Evolutionary conservation across 2,888 invertebrate genomes (phyloP).

Genomic region (Lissocephala sabroskyi): DNA sequence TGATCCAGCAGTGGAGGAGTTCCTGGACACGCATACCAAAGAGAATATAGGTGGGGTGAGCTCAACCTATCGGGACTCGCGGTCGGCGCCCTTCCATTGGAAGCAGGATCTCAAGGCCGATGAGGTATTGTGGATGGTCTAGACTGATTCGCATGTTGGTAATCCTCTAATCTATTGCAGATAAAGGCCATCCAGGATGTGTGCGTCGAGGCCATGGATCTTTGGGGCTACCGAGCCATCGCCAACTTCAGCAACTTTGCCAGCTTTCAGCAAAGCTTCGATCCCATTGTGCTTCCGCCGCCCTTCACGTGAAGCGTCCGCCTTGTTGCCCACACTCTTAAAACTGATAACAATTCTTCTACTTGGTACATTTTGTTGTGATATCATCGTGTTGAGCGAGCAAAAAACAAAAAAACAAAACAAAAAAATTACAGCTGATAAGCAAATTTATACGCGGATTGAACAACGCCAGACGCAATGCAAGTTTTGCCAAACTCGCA

Average conservation of each 20-base stretch:
- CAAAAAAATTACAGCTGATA: conserved; percentile 1
- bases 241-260: conserved; percentile 75
- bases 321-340: conserved; percentile 7
- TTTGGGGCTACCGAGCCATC: conserved; percentile 87
- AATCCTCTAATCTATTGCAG: conserved; percentile 34
- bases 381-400: conserved; percentile 62
- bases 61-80: conserved; percentile 89
- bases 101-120: conserved; percentile 81
- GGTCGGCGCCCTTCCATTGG: conserved; percentile 90
- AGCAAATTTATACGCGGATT: not conserved
- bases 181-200: conserved; percentile 75
- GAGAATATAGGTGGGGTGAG: conserved; percentile 86
- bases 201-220: conserved; percentile 84
- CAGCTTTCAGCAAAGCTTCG: conserved; percentile 73
- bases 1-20: conserved; percentile 80
- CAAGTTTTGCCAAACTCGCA: conserved; percentile 48
- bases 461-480: conserved; percentile 8
- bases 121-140: no score
- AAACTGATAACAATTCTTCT: conserved; percentile 53
- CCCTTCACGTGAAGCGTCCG: conserved; percentile 70
- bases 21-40: conserved; percentile 87
- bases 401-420: conserved; percentile 34
- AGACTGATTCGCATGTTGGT: not conserved
- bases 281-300: conserved; percentile 74
- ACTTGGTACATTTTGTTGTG: conserved; percentile 65